A percentile compares a stretch with the other conserved stretches of the same genome.
These are phyloP conservation scores for Osedax fenrisi DNA, from an alignment of 2,888 invertebrate genomes.

Conservation along the genomic window DNA sequence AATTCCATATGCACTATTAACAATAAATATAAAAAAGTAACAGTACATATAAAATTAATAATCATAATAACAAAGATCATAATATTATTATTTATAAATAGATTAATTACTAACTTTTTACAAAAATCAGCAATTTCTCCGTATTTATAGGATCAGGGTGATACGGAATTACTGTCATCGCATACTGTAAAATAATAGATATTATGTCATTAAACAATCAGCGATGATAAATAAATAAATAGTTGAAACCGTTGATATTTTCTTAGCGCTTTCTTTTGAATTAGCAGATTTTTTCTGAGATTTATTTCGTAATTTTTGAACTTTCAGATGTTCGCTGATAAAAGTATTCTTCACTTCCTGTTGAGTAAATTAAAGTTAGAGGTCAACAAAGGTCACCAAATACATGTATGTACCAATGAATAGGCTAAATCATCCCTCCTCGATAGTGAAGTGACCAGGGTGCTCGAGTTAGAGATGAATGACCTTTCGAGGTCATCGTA, in stretches of 20 bases:
- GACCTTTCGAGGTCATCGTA: neutral
- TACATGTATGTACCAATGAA: neutral
- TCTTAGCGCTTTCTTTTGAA: neutral
- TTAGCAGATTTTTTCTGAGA: neutral
- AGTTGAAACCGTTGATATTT: neutral
- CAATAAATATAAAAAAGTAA: too few relatives aligned
- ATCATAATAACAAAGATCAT: too few relatives aligned
- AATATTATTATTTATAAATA: too few relatives aligned
- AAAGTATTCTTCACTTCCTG: neutral
- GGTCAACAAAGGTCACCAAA: too few relatives aligned
- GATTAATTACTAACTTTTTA: neutral
- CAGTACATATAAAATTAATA: too few relatives aligned
- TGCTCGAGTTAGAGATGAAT: neutral
- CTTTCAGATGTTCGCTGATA: neutral
- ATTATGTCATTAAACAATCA: too few relatives aligned
- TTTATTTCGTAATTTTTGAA: neutral
- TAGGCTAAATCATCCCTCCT: neutral
- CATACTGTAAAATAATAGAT: neutral
- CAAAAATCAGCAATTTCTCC: neutral
- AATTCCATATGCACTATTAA: too few relatives aligned
- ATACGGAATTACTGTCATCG: neutral
- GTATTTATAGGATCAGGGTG: neutral
- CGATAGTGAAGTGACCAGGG: neutral
- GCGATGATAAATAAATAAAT: too few relatives aligned
- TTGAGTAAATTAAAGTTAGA: too few relatives aligned